These are phyloP conservation scores for Limnephilus auricula DNA, from an alignment of 2,888 invertebrate genomes.

Conservation along the genomic window DNA sequence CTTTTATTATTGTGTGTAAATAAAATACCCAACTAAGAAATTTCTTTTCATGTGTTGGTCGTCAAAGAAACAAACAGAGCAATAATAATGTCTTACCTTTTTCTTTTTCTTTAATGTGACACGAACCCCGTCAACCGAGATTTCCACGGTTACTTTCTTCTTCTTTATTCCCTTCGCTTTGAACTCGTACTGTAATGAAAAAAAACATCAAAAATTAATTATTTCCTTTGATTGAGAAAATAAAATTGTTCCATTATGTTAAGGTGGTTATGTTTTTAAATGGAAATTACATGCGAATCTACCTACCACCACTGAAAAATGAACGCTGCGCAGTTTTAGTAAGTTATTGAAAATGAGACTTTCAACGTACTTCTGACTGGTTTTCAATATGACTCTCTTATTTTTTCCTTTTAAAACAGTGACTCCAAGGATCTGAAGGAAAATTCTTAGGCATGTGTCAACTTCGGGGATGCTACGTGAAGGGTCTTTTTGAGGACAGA, in stretches of 20 bases:
- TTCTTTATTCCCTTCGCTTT: constrained; percentile 98
- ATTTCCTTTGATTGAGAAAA: not conserved
- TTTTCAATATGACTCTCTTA: too few relatives aligned
- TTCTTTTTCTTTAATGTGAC: constrained; percentile 90
- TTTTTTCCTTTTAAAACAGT: too few relatives aligned
- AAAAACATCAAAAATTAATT: constrained; percentile 57
- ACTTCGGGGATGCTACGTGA: too few relatives aligned
- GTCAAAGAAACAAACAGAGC: not conserved
- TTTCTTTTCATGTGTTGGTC: not conserved
- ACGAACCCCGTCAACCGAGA: constrained; percentile 96
- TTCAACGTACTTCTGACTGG: too few relatives aligned
- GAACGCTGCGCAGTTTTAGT: too few relatives aligned
- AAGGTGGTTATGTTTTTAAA: not conserved
- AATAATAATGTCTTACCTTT: constrained; percentile 72
- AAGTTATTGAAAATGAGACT: too few relatives aligned
- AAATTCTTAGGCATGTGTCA: too few relatives aligned
- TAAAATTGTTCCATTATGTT: not conserved
- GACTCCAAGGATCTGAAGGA: too few relatives aligned
- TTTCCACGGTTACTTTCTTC: constrained; percentile 95
- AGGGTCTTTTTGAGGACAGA: too few relatives aligned
- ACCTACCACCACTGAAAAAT: not conserved
- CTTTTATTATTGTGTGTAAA: not conserved
- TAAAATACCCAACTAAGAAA: not conserved
- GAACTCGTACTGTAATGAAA: constrained; percentile 92
- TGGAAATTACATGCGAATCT: not conserved